Conservation (phyloP, 2,113 vertebrate genomes). For the Podocnemis expansa region DNA sequence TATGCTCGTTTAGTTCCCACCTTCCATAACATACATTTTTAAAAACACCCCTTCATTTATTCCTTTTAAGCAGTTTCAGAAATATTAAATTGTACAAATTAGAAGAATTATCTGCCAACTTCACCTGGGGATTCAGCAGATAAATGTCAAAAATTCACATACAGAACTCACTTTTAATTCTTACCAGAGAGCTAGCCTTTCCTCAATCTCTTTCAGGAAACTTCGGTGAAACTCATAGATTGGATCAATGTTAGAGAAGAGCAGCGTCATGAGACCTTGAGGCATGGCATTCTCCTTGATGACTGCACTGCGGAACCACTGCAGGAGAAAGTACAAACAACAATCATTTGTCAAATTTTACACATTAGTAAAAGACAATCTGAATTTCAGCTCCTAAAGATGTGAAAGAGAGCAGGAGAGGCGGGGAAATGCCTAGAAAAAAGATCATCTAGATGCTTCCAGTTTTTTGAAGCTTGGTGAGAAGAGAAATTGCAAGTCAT, state of each 20-base stretch:
- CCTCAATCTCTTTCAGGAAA: constrained; percentile 93
- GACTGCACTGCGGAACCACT: constrained; percentile 96
- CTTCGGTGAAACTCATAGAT: constrained; percentile 93
- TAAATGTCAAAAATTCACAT: not conserved
- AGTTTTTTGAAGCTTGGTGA: too few relatives aligned
- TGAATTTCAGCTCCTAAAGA: not conserved
- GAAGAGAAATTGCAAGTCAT: not conserved
- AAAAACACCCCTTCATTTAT: not conserved
- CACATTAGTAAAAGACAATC: rapidly evolving
- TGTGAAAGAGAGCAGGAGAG: not conserved
- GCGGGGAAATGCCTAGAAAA: not conserved
- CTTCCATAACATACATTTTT: not conserved
- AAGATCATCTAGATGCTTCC: not conserved
- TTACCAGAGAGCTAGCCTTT: constrained; percentile 92
- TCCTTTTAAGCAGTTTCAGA: not conserved
- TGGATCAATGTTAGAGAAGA: constrained; percentile 95
- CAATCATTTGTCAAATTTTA: rapidly evolving
- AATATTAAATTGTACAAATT: not conserved
- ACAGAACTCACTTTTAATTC: not conserved
- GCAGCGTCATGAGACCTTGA: constrained; percentile 86
- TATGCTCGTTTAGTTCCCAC: rapidly evolving
- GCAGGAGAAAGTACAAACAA: not conserved
- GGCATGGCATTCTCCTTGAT: constrained; percentile 92
- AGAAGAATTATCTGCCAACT: rapidly evolving
- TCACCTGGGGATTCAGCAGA: not conserved